Conservation (phyloP, 1,140 invertebrate species). For the Varroa destructor region DNA sequence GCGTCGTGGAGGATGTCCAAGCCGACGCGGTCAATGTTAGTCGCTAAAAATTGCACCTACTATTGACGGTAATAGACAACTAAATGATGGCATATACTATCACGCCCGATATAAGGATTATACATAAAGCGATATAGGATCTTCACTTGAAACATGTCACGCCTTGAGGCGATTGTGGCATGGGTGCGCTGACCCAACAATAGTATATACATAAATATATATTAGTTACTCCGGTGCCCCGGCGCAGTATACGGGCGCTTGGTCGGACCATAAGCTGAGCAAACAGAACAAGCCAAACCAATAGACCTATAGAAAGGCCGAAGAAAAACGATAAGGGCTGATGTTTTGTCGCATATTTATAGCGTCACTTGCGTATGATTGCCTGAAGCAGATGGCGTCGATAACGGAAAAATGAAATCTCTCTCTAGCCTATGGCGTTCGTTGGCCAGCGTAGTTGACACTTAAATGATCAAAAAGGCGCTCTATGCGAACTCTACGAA, state of each 20-base stretch:
- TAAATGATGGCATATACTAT: background rate
- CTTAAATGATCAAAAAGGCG: too few species aligned
- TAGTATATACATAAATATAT: background rate
- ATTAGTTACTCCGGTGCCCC: background rate
- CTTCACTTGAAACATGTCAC: conserved; percentile 11
- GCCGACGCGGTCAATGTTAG: background rate
- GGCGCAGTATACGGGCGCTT: background rate
- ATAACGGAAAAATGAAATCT: too few species aligned
- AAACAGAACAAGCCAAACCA: background rate
- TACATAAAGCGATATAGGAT: conserved; percentile 26
- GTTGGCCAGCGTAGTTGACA: too few species aligned
- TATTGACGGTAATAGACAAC: background rate
- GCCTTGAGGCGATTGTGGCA: background rate
- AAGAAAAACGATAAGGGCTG: too few species aligned
- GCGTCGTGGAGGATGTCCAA: background rate
- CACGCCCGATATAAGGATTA: background rate
- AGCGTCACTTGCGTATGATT: too few species aligned
- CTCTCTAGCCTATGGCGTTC: too few species aligned
- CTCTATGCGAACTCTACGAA: too few species aligned
- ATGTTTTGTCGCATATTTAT: too few species aligned
- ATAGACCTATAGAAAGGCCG: too few species aligned
- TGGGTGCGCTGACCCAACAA: background rate
- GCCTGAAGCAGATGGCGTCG: too few species aligned
- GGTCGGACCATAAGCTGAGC: background rate
- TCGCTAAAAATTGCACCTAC: background rate